Conservation (phyloP, 2,797 vertebrate genomes). For the Coregonus suidteri region DNA sequence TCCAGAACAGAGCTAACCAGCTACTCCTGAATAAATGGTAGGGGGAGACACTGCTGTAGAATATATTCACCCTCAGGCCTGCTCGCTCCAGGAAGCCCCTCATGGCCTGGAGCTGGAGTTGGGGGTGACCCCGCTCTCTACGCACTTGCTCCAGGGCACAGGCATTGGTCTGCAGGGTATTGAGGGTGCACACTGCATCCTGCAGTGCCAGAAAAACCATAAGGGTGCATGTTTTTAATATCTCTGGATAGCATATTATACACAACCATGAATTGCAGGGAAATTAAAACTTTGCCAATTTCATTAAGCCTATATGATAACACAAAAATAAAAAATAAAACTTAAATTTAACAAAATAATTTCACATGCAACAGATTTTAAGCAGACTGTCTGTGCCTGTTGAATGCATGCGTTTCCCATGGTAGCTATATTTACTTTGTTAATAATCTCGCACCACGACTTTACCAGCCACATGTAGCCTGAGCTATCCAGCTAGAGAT, state of each 20-base stretch:
- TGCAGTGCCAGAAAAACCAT: conserved; percentile 48
- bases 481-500: no score
- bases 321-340: no score
- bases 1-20: background rate
- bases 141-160: conserved; percentile 86
- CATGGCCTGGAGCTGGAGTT: conserved; percentile 87
- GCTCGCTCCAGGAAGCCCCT: conserved; percentile 80
- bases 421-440: no score
- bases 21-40: background rate
- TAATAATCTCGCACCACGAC: no score
- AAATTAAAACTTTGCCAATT: no score
- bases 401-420: no score
- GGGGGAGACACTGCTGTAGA: background rate
- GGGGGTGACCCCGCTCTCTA: conserved; percentile 75
- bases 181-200: conserved; percentile 90
- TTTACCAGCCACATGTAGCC: no score
- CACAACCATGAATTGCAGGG: no score
- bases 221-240: background rate
- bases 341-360: no score
- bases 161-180: conserved; percentile 94
- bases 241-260: background rate
- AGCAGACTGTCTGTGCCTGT: no score
- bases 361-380: no score
- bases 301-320: no score
- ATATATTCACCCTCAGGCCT: conserved; percentile 78